Conservation (phyloP, 2,113 vertebrate genomes). For the Panurus biarmicus region DNA sequence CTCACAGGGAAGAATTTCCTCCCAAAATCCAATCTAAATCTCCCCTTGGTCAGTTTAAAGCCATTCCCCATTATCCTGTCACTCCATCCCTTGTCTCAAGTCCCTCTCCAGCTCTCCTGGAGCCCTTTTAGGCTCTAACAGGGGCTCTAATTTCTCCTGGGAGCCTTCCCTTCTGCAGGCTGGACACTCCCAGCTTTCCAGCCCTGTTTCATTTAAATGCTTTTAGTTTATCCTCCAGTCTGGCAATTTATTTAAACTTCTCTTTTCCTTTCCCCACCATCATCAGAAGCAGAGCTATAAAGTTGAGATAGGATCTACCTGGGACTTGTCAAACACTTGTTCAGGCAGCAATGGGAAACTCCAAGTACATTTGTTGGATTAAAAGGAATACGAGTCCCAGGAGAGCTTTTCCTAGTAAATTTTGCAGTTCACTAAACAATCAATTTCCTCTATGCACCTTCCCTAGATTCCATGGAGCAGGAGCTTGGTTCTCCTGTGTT, state of each 20-base stretch:
- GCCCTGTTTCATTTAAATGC: background rate
- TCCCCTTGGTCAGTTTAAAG: background rate
- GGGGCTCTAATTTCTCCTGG: background rate
- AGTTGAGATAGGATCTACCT: background rate
- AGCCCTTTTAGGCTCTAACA: background rate
- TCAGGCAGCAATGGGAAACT: background rate
- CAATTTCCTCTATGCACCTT: background rate
- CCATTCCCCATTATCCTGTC: accelerated
- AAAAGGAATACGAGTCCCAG: background rate
- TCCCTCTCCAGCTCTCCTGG: background rate
- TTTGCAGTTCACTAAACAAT: background rate
- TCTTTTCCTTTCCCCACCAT: background rate
- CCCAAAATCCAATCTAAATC: background rate
- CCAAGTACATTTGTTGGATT: background rate
- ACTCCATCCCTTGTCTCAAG: accelerated
- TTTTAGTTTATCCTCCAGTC: background rate
- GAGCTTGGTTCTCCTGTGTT: background rate
- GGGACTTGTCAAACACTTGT: background rate
- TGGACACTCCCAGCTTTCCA: background rate
- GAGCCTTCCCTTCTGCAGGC: background rate
- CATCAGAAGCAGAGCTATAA: background rate
- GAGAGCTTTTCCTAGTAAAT: background rate
- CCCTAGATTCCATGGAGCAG: background rate
- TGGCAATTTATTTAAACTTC: background rate
- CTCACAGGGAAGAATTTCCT: background rate